Evolutionary conservation across 1,140 invertebrate species (phyloP), one percentile per base, ranked within the genome.

Genomic region (Caenorhabditis latens): DNA sequence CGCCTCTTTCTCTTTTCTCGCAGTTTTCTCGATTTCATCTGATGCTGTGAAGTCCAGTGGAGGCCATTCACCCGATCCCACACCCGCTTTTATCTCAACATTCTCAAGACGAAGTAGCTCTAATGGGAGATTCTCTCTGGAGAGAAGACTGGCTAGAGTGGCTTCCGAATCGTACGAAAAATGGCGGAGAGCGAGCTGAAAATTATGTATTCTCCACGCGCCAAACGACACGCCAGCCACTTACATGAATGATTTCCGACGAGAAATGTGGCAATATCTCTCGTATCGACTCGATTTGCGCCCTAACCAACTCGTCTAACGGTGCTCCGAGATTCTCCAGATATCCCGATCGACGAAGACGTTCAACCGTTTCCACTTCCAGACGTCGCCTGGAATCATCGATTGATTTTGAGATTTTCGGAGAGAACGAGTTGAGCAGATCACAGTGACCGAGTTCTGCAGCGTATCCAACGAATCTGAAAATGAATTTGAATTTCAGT

Each of bases 181-280:
- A n/a, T 79, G 71, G 50, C 71, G 71, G n/a, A 79, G 71, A 14
- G 71, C 46, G 21, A 79, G 71, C 71, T 79, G 71, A 19, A 46
- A 24, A 14, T 21, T 32, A 67, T 67, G n/a, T 13, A 5, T n/a
- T 61, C n/a, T n/a, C 21, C 58, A n/a, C n/a, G 8, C n/a, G 57
- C 6, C 57, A 24, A 7, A 61, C 8, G 16, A 24, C 57, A 7
- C 19, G 8, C 19, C 14, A 9, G 13, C 24, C 0, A 16, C 71
- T 21, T 50, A 79, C 71, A 79, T 79, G 71, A 43, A 79, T 46
- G n/a, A 79, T 19, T 79, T 79, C 71, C 19, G 40, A 3, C 4
- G 71, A 79, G 24, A 79, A 79, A 50, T 48, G 2, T 8, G 71
- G 71, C 46, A 79, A 79, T 16, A 79, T 79, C 46, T 79, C 71